Evolutionary conservation across 2,797 vertebrate species (phyloP).

Genomic region (Lacerta bilineata): DNA sequence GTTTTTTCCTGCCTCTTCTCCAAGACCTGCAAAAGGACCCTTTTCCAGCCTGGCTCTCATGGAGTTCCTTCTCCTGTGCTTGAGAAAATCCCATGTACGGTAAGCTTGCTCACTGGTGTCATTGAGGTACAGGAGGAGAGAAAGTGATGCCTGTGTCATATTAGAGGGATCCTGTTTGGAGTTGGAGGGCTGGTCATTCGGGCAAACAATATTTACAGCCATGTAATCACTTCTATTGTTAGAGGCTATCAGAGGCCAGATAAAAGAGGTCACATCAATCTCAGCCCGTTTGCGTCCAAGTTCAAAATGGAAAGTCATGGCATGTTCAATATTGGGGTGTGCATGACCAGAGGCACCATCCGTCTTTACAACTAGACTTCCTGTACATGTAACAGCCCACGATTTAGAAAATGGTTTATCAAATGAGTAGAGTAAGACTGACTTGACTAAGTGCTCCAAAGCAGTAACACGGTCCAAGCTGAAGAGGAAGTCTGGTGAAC

Average conservation of each 20-base stretch:
- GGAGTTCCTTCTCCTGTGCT: neutral
- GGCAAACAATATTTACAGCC: slow-evolving; percentile 88
- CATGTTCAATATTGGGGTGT: slow-evolving; percentile 72
- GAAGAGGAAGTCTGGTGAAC: slow-evolving; percentile 86
- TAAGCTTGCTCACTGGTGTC: slow-evolving; percentile 86
- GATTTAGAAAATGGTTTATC: slow-evolving; percentile 72
- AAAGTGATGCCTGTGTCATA: slow-evolving; percentile 80
- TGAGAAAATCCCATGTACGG: slow-evolving; percentile 72
- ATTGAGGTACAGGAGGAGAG: slow-evolving; percentile 91
- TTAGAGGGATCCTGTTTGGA: slow-evolving; percentile 53
- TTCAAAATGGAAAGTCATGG: slow-evolving; percentile 80
- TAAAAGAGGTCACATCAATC: slow-evolving; percentile 89
- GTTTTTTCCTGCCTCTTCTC: neutral
- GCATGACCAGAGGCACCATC: slow-evolving; percentile 66
- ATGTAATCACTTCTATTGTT: slow-evolving; percentile 84
- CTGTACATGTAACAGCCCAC: slow-evolving; percentile 75
- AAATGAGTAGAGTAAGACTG: slow-evolving; percentile 89
- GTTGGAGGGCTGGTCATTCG: slow-evolving; percentile 47
- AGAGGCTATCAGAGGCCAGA: slow-evolving; percentile 84
- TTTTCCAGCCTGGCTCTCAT: slow-evolving; percentile 19
- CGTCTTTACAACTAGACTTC: slow-evolving; percentile 82
- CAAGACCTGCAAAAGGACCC: rapidly evolving
- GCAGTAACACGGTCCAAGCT: slow-evolving; percentile 87
- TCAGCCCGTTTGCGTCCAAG: slow-evolving; percentile 86
- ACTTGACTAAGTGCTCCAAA: slow-evolving; percentile 90